These are phyloP conservation scores for Spea bombifrons DNA, from an alignment of 2,113 vertebrate species.

Conservation along the genomic window DNA sequence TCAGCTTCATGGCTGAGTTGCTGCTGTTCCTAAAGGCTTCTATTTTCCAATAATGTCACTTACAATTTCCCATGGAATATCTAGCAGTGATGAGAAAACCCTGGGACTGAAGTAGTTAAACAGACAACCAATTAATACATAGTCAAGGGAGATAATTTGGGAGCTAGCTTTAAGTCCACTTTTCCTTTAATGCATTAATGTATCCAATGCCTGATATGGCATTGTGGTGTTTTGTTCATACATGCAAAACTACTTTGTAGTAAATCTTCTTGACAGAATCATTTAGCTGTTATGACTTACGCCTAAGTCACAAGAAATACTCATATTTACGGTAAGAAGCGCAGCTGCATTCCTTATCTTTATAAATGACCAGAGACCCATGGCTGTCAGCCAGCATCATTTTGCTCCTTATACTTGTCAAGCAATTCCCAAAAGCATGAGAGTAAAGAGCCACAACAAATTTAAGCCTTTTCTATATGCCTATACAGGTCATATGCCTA, in stretches of 20 bases:
- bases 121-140: too few relatives aligned
- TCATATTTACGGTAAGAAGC: not conserved
- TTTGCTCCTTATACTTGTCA: not conserved
- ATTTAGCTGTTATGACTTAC: not conserved
- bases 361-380: not conserved
- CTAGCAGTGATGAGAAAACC: too few relatives aligned
- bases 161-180: not conserved
- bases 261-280: slow-evolving; percentile 7
- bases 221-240: too few relatives aligned
- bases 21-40: too few relatives aligned
- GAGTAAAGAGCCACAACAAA: not conserved
- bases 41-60: too few relatives aligned
- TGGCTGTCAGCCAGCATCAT: slow-evolving; percentile 22
- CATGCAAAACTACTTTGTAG: not conserved
- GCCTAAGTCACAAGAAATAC: not conserved
- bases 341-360: slow-evolving; percentile 3
- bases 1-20: too few relatives aligned
- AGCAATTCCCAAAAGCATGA: slow-evolving; percentile 3
- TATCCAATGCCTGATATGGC: too few relatives aligned
- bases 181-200: too few relatives aligned
- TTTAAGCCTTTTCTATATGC: not conserved
- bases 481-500: not conserved
- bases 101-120: too few relatives aligned
- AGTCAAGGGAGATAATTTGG: too few relatives aligned
- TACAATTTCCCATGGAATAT: too few relatives aligned